Percentiles rank a stretch among this genome's conserved stretches.
These are phyloP conservation scores for Cryptocephalus moraei DNA, from an alignment of 2,888 invertebrate genomes.

Conservation along the genomic window DNA sequence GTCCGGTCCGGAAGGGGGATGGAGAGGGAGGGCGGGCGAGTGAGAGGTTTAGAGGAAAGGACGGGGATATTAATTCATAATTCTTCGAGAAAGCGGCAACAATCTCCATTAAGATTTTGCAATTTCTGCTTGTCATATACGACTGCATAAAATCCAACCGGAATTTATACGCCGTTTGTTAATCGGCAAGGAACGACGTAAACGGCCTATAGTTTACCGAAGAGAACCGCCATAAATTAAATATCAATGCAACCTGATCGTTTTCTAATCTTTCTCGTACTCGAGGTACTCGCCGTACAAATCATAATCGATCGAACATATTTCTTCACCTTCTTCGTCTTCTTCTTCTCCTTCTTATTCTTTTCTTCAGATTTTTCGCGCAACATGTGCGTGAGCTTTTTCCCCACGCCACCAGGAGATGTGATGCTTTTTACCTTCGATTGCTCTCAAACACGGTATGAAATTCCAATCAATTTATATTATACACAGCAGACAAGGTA, in stretches of 20 bases:
- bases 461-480: conserved; percentile 41
- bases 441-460: conserved; percentile 36
- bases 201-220: background rate
- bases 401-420: conserved; percentile 18
- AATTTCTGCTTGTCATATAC: too few relatives aligned
- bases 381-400: conserved; percentile 30
- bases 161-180: background rate
- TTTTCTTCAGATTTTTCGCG: conserved; percentile 26
- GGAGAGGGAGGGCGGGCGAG: too few relatives aligned
- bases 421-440: conserved; percentile 34
- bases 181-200: background rate
- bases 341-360: background rate
- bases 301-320: conserved; percentile 33
- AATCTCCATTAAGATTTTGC: too few relatives aligned
- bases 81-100: too few relatives aligned
- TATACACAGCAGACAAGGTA: conserved; percentile 39
- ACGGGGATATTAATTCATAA: too few relatives aligned
- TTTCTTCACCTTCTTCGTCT: conserved; percentile 19
- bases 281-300: conserved; percentile 26
- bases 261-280: conserved; percentile 9
- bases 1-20: too few relatives aligned
- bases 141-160: background rate
- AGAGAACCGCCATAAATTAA: background rate
- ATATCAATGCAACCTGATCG: background rate
- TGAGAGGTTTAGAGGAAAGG: too few relatives aligned